These are phyloP conservation scores for Pipa parva DNA, from an alignment of 2,113 vertebrate species.

Conservation along the genomic window DNA sequence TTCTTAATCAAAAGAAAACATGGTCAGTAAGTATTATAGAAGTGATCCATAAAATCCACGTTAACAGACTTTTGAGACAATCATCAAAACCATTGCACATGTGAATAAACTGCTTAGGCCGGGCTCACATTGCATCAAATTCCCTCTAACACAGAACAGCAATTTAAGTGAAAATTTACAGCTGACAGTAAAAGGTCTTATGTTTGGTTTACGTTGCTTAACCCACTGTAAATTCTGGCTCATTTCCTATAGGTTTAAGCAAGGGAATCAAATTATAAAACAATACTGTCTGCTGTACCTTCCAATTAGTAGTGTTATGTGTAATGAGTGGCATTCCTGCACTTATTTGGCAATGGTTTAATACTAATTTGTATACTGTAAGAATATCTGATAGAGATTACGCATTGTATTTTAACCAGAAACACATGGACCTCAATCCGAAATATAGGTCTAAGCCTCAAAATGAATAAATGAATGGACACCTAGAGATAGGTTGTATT, in stretches of 20 bases:
- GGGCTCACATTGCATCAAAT: constrained; percentile 10
- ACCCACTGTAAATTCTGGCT: neutral
- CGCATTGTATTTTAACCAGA: no score
- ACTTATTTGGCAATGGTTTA: no score
- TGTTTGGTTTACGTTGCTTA: constrained; percentile 11
- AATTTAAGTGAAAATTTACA: constrained; percentile 11
- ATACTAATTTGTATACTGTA: no score
- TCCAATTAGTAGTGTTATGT: no score
- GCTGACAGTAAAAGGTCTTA: constrained; percentile 12
- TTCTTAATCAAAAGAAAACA: constrained; percentile 42
- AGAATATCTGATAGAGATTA: no score
- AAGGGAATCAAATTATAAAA: neutral
- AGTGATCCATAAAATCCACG: constrained; percentile 22
- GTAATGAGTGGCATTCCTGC: no score
- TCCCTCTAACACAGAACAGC: constrained; percentile 15
- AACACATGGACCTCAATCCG: no score
- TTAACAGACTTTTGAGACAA: constrained; percentile 23
- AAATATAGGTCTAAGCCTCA: no score
- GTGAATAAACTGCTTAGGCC: constrained; percentile 26
- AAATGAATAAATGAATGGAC: no score
- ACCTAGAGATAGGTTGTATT: no score
- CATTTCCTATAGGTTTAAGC: neutral
- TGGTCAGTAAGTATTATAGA: constrained; percentile 12
- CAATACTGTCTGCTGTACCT: no score
- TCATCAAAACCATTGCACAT: constrained; percentile 14